These are phyloP conservation scores for Apis cerana DNA, from an alignment of 1,140 invertebrate species.

Conservation along the genomic window DNA sequence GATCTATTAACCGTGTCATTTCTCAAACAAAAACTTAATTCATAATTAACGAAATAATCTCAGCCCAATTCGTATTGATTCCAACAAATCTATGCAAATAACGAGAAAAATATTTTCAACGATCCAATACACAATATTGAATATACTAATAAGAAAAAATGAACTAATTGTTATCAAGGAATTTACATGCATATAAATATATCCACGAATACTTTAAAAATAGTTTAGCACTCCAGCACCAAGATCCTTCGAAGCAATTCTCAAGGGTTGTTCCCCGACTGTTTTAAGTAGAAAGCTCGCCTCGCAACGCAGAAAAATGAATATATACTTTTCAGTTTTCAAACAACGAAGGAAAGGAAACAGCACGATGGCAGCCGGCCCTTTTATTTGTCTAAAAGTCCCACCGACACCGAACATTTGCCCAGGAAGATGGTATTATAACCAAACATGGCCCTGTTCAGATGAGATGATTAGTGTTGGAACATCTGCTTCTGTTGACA, in stretches of 20 bases:
- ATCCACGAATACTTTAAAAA: too few species aligned
- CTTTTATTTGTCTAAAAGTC: constrained; percentile 71
- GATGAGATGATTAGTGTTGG: constrained; percentile 44
- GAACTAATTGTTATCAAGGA: too few species aligned
- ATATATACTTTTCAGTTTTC: constrained; percentile 56
- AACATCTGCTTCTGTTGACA: constrained; percentile 55
- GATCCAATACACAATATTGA: too few species aligned
- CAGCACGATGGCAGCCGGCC: constrained; percentile 67
- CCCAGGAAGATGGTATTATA: constrained; percentile 65
- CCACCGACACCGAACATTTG: constrained; percentile 70
- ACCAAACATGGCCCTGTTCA: constrained; percentile 53
- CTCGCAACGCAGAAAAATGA: constrained; percentile 17
- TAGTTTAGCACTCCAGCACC: too few species aligned
- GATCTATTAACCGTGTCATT: too few species aligned
- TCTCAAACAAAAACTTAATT: too few species aligned
- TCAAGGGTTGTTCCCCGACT: neutral
- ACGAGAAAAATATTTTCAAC: too few species aligned
- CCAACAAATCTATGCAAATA: too few species aligned
- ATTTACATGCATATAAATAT: too few species aligned
- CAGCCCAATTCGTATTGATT: too few species aligned
- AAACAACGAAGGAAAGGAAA: constrained; percentile 66
- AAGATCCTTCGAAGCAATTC: neutral
- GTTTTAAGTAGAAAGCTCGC: constrained; percentile 31
- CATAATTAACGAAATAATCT: too few species aligned
- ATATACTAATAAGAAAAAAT: too few species aligned